Evolutionary conservation across 2,113 vertebrate species (phyloP).

Genomic region (Regulus satrapa): DNA sequence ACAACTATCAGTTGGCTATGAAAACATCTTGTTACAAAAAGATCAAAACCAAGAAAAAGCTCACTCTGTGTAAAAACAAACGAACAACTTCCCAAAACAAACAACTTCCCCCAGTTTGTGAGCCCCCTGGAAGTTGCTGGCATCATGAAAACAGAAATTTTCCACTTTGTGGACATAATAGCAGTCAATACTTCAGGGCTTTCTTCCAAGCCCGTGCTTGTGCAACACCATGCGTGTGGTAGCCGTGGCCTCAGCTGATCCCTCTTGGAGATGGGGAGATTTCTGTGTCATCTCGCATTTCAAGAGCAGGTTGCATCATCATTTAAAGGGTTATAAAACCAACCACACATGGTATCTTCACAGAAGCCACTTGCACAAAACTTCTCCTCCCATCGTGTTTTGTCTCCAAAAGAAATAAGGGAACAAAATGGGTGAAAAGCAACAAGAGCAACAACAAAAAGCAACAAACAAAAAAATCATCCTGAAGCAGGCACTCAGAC

Average conservation of each 20-base stretch:
- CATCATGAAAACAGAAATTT: not conserved
- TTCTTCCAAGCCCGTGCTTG: not conserved
- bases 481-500: not conserved
- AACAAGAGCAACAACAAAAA: not conserved
- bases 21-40: not conserved
- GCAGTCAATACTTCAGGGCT: not conserved
- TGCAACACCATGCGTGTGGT: not conserved
- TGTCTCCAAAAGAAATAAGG: not conserved
- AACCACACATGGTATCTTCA: not conserved
- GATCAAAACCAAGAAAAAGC: not conserved
- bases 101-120: fast-evolving
- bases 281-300: not conserved
- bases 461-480: not conserved
- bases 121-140: not conserved
- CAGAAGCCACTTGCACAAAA: not conserved
- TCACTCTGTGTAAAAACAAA: not conserved
- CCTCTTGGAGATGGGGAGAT: not conserved
- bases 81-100: not conserved
- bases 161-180: not conserved
- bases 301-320: not conserved
- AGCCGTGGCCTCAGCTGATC: not conserved
- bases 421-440: not conserved
- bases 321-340: not conserved
- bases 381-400: not conserved
- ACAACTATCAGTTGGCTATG: not conserved